Percentiles rank a stretch among this genome's conserved stretches.
phyloP scores from a whole-genome alignment of 2,888 invertebrate species.

The Stictocephala bisonia region DNA sequence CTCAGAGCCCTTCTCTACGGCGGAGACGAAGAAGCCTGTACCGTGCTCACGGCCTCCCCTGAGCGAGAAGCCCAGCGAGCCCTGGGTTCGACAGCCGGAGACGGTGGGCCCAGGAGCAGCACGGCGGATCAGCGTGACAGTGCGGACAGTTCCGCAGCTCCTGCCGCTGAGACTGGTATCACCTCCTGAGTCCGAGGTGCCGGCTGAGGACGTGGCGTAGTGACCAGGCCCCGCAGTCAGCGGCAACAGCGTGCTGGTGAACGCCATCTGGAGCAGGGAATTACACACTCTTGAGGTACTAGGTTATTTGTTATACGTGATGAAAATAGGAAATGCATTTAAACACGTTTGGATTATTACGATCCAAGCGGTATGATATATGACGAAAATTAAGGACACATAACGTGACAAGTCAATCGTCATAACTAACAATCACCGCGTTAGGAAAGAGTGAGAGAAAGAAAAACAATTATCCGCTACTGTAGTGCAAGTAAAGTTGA shows the following conservation, averaged over 20 bases:
- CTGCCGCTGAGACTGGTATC: conserved; percentile 62
- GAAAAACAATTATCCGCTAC: too few species aligned
- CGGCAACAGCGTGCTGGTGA: conserved; percentile 51
- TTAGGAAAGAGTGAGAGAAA: too few species aligned
- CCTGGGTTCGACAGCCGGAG: conserved; percentile 35
- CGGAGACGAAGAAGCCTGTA: conserved; percentile 92
- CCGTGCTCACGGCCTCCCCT: conserved; percentile 91
- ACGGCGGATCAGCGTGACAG: conserved; percentile 18
- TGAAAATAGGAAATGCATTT: too few species aligned
- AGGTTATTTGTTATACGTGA: too few species aligned
- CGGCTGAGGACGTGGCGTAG: conserved; percentile 49
- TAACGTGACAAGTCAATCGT: too few species aligned
- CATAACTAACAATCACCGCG: too few species aligned
- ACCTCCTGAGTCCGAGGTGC: conserved; percentile 49
- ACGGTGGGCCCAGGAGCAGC: too few species aligned
- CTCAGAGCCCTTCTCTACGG: conserved; percentile 87
- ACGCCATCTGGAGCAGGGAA: conserved; percentile 53
- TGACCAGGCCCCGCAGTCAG: conserved; percentile 48
- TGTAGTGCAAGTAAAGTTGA: too few species aligned
- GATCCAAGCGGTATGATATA: too few species aligned
- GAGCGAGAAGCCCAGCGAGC: conserved; percentile 84
- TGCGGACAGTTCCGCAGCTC: conserved; percentile 61
- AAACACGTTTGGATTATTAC: too few species aligned
- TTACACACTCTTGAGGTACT: too few species aligned
- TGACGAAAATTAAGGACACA: too few species aligned